Percentiles rank a stretch among this genome's conserved stretches.
These are phyloP conservation scores for Lepidothrix coronata DNA, from an alignment of 2,113 vertebrate genomes.

Conservation along the genomic window DNA sequence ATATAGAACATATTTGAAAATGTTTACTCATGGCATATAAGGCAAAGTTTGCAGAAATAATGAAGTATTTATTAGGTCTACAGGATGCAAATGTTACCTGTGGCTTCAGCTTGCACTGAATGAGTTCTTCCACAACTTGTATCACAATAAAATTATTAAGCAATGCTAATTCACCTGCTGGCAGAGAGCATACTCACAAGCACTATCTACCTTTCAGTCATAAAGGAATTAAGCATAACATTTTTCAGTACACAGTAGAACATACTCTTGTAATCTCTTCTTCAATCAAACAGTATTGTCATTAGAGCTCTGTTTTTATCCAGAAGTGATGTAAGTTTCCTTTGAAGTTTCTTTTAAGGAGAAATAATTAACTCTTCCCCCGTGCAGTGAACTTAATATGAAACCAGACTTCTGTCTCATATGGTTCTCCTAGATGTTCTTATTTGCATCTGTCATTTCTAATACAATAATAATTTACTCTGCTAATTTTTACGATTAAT, in stretches of 20 bases:
- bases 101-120: not conserved
- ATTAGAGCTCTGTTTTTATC: not conserved
- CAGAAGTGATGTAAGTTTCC: not conserved
- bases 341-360: not conserved
- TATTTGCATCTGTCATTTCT: not conserved
- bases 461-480: not conserved
- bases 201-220: not conserved
- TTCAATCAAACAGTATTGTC: not conserved
- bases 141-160: not conserved
- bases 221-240: not conserved
- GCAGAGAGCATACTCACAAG: not conserved
- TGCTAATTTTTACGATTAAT: not conserved
- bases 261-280: not conserved
- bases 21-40: not conserved
- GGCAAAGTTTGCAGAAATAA: not conserved
- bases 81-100: not conserved
- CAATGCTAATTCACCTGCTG: not conserved
- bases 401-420: not conserved
- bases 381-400: fast-evolving
- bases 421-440: not conserved
- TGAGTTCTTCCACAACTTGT: not conserved
- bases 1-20: not conserved
- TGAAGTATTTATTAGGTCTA: not conserved
- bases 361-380: not conserved
- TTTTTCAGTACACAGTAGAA: not conserved